Percentiles rank a stretch among this genome's conserved stretches.
These are phyloP conservation scores for Pedionomus torquatus DNA, from an alignment of 2,113 vertebrate species.

Conservation along the genomic window DNA sequence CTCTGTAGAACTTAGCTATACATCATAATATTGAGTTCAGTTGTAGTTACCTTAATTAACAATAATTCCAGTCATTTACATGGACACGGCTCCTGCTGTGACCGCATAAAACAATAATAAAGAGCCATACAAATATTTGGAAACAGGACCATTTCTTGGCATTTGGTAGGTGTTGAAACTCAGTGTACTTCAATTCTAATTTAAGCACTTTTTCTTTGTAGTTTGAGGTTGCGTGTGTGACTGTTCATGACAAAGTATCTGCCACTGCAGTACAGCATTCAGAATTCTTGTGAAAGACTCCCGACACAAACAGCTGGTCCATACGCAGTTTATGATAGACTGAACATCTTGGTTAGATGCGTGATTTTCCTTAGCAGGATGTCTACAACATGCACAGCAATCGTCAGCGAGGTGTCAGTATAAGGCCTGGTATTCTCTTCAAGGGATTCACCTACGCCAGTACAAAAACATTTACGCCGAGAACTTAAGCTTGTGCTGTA, in stretches of 20 bases:
- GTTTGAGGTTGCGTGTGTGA: background rate
- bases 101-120: conserved; percentile 30
- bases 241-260: conserved; percentile 16
- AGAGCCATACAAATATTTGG: conserved; percentile 19
- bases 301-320: background rate
- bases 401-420: background rate
- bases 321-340: background rate
- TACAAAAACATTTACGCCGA: background rate
- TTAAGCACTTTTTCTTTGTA: conserved; percentile 26
- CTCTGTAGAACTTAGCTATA: background rate
- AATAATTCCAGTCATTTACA: conserved; percentile 36
- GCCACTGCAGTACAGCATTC: background rate
- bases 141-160: conserved; percentile 24
- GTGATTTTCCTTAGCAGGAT: background rate
- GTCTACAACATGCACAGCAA: background rate
- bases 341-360: background rate
- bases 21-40: background rate
- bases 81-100: conserved; percentile 36
- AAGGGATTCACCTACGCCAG: background rate
- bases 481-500: background rate
- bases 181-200: conserved; percentile 46
- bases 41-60: conserved; percentile 55
- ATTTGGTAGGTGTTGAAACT: conserved; percentile 30
- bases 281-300: conserved; percentile 1
- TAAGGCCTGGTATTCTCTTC: background rate